Percentiles rank a stretch among this genome's conserved stretches.
Evolutionary conservation across 2,113 vertebrate species (phyloP).

Genomic region (Otocyon megalotis): DNA sequence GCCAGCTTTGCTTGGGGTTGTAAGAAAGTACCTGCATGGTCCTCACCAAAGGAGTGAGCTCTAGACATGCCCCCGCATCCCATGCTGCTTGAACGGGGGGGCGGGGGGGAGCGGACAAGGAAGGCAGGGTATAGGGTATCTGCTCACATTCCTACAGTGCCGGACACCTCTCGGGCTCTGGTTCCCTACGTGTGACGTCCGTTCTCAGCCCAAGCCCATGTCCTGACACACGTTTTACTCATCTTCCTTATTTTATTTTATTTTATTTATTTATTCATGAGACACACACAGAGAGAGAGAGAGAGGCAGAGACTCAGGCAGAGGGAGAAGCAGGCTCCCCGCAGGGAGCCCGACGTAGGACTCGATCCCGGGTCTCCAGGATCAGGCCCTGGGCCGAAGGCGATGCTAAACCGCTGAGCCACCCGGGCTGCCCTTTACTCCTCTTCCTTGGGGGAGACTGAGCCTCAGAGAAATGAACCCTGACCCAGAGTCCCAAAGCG

Average conservation of each 20-base stretch:
- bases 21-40: background rate
- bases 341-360: too few species aligned
- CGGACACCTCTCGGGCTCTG: background rate
- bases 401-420: too few species aligned
- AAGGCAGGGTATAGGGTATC: background rate
- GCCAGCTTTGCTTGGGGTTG: background rate
- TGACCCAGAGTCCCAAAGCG: background rate
- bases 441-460: background rate
- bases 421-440: background rate
- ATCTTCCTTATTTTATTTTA: background rate
- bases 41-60: background rate
- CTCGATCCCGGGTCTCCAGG: too few species aligned
- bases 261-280: too few species aligned
- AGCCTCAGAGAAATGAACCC: background rate
- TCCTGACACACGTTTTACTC: background rate
- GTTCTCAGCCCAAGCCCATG: background rate
- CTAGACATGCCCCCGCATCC: background rate
- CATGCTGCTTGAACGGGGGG: fast-evolving
- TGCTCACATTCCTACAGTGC: fast-evolving
- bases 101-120: constrained; percentile 35
- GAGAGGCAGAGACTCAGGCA: too few species aligned
- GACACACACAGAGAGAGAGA: too few species aligned
- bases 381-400: too few species aligned
- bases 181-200: background rate
- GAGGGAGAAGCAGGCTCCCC: too few species aligned